Base-by-base conservation (phyloP, 2,797 vertebrate genomes). In the Vireo griseus region DNA sequence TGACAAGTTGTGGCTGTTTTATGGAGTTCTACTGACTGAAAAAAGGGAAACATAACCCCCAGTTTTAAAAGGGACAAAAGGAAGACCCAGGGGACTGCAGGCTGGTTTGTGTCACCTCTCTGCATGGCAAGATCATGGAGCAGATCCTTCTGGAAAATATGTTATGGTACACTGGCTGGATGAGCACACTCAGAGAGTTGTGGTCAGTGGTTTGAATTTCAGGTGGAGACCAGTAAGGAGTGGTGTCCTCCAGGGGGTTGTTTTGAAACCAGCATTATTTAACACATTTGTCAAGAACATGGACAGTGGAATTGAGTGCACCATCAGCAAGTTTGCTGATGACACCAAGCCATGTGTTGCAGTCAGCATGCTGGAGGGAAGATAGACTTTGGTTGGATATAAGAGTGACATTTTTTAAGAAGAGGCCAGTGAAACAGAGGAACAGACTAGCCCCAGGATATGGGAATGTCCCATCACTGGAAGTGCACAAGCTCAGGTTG, bases 211-310 rank as follows among this genome's bases (percentile, higher is more conserved):
- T 42, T 82, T 39, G 9, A 44, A 55, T 28, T 89, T 57, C 42
- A 57, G n/a, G 19, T 48, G 40, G 26, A 62, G 4, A 67, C 6
- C 31, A 48, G 42, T 37, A 48, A 82, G 1, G 11, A 61, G 26
- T 24, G 15, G 4, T 75, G 63, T 29, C 13, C 13, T 17, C 16
- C 0, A 0, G 6, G 2, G 4, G 3, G 16, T 25, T 76, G 42
- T 25, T 68, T 62, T 82, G n/a, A 82, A 54, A 57, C 9, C 44
- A 69, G 13, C 28, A 50, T 42, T 50, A 48, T 55, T 50, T 33
- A 75, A 44, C 9, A 44, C 4, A n/a, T 39, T 48, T 29, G 10
- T 25, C 37, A 50, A 48, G 24, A 42, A 25, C 24, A 39, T 15
- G 48, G 22, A 55, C 22, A 69, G n/a, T 44, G 28, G 31, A 55